Percentiles rank a stretch among this genome's conserved stretches.
Evolutionary conservation across 2,797 vertebrate species (phyloP).

Genomic region (Perodicticus potto): DNA sequence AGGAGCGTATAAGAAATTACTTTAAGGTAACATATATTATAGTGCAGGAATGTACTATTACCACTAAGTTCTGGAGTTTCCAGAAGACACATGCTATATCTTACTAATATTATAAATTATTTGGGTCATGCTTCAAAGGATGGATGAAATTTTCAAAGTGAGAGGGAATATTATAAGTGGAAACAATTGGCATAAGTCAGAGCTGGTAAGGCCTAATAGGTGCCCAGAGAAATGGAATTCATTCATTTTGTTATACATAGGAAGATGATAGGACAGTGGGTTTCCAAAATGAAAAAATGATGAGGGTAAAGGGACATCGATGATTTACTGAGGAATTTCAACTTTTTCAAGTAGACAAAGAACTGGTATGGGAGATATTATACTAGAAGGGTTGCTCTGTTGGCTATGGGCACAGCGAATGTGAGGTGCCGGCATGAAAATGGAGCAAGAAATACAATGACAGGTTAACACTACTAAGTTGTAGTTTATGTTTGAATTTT

Average conservation of each 20-base stretch:
- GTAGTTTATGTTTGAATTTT: background rate
- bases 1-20: background rate
- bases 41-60: background rate
- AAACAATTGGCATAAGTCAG: background rate
- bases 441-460: background rate
- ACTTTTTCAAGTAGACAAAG: background rate
- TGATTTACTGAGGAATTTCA: background rate
- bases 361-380: background rate
- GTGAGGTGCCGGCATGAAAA: background rate
- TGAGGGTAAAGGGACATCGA: background rate
- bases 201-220: background rate
- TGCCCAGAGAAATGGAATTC: background rate
- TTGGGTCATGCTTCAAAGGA: background rate
- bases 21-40: background rate
- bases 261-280: background rate
- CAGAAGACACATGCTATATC: background rate
- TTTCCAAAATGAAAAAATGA: constrained; percentile 6
- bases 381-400: background rate
- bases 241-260: background rate
- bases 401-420: background rate
- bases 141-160: background rate
- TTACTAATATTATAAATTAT: background rate
- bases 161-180: background rate
- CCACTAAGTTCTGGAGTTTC: background rate
- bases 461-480: constrained; percentile 2